Base-by-base conservation (phyloP, 2,797 vertebrate species). In the Threskiornis aethiopicus region DNA sequence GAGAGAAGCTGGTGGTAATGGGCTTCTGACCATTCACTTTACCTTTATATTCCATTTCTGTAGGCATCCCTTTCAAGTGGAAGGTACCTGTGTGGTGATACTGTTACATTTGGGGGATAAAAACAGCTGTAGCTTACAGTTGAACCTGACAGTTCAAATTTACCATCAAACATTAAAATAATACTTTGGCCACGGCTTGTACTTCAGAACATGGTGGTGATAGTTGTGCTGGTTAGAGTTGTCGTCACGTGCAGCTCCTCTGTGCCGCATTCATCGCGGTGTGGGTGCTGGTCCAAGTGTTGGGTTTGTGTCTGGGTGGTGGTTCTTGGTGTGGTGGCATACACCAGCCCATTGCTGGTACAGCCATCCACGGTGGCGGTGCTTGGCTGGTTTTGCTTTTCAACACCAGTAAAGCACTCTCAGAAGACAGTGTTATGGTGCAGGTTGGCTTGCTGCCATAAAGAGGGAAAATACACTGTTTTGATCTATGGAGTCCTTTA, bases 251-350 rank as follows among this genome's bases (percentile, higher is more conserved):
- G 39, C 28, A 39, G 67, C 51, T 64, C 15, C 31, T 59, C 25
- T 5, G 41, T 29, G 16, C 65, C 24, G n/a, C 29, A 1, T 13
- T 11, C 9, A 13, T 70, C 10, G 33, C 1, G 1, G 4, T 13
- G 10, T 33, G 41, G 14, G 8, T 57, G 61, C 51, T 37, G 82
- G 21, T 37, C 33, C 7, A 6, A 41, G 67, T 6, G 31, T 49
- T 44, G 1, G 3, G 29, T 75, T 33, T 6, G 1, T 44, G 51
- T 28, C 78, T 61, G 82, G 39, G 10, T 25, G 59, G 10, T 33
- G 31, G 62, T 35, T 76, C 37, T 61, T 67, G 65, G 65, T 75
- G 20, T 26, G 58, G 24, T 17, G 52, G 25, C 31, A 4, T 9
- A 6, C 5, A 10, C 6, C 17, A 16, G 21, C 12, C 18, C 10